Evolutionary conservation across 2,797 vertebrate species (phyloP).

Genomic region (Enteromius viviparus): DNA sequence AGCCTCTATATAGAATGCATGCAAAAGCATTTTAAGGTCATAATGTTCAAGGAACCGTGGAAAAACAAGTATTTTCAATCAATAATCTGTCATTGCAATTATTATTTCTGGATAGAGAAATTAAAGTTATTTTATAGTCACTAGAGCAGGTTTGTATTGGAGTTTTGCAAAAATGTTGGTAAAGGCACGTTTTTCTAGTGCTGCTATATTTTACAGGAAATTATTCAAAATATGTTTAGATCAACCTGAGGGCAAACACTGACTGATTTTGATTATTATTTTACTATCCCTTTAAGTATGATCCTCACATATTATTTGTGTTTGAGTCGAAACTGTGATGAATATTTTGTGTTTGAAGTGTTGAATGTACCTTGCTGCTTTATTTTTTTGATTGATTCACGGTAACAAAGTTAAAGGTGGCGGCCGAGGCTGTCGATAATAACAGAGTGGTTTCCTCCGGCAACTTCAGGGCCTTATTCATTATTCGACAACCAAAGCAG

Average conservation of each 20-base stretch:
- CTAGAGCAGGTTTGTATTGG: neutral
- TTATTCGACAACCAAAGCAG: conserved; percentile 32
- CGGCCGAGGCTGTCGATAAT: conserved; percentile 28
- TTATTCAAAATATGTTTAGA: neutral
- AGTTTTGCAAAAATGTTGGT: neutral
- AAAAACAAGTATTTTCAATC: too few species aligned
- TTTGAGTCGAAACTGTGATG: neutral
- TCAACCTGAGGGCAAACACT: neutral
- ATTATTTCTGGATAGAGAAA: too few species aligned
- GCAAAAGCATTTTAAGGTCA: too few species aligned
- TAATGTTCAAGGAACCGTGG: too few species aligned
- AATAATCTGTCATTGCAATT: too few species aligned
- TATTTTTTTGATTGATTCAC: neutral
- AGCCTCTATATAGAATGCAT: neutral
- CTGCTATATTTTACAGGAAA: neutral
- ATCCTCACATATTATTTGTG: neutral
- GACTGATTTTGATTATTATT: neutral
- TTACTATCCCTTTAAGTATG: neutral
- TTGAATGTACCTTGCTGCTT: neutral
- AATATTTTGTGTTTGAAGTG: conserved; percentile 8
- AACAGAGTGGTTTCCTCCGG: conserved; percentile 17
- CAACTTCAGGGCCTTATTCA: conserved; percentile 26
- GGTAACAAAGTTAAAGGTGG: conserved; percentile 27
- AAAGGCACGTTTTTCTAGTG: neutral
- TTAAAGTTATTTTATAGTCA: too few species aligned